Conservation (phyloP, 2,797 vertebrate genomes). For the Onychomys torridus region DNA sequence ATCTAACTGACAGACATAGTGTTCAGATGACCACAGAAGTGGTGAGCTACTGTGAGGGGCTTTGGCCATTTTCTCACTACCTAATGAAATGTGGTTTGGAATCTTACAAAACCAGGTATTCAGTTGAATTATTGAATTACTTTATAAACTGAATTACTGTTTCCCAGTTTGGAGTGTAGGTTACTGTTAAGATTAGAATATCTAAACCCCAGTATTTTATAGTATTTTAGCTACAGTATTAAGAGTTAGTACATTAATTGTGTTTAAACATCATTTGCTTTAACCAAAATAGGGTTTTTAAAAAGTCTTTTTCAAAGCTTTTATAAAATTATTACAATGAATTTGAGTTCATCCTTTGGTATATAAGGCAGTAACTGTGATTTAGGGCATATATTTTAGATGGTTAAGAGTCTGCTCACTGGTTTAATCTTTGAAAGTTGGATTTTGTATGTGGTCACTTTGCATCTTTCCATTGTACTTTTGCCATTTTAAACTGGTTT, state of each 20-base stretch:
- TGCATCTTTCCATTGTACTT: neutral
- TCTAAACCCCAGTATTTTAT: constrained; percentile 3
- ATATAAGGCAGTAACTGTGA: neutral
- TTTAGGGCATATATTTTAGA: neutral
- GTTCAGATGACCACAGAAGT: constrained; percentile 43
- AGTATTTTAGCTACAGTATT: neutral
- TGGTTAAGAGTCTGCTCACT: neutral
- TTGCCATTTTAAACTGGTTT: constrained; percentile 37
- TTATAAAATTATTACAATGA: constrained; percentile 33
- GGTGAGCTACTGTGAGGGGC: neutral
- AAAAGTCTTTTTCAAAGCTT: neutral
- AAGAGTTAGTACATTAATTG: constrained; percentile 5
- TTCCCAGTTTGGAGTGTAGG: neutral
- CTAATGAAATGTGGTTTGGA: constrained; percentile 54
- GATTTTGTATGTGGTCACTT: constrained; percentile 50
- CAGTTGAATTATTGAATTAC: neutral
- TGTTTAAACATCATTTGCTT: constrained; percentile 33
- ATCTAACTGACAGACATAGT: neutral
- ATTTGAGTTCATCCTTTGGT: neutral
- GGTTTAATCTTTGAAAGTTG: neutral
- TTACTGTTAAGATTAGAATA: neutral
- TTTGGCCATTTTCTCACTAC: constrained; percentile 47
- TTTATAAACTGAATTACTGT: constrained; percentile 45
- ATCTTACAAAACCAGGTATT: neutral
- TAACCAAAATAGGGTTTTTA: constrained; percentile 7